Evolutionary conservation across 2,888 invertebrate species (phyloP), one percentile per base, ranked within the genome.

Genomic region (Ennomos erosarius): DNA sequence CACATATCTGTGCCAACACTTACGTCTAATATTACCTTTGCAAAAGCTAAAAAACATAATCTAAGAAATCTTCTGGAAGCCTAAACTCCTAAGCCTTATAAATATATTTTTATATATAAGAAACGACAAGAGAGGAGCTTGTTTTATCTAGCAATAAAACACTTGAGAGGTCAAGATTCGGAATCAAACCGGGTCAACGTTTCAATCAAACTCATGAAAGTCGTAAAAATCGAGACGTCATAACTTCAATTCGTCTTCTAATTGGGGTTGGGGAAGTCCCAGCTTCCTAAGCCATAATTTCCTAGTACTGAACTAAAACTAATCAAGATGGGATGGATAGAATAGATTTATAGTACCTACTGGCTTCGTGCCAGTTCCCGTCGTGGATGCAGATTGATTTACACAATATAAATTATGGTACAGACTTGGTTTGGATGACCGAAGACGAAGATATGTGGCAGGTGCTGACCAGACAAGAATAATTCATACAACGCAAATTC

Each of bases 361-460:
- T 62, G 64, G 64, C 57, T 35, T 35, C 34, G 34, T 12, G 63
- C 66, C 64, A 66, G 46, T 59, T 37, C 55, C 58, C 11, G 35
- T 35, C 39, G 36, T 46, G 33, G n/a, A 43, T 43, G 38, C 11
- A 12, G 47, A 47, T 47, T 46, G 45, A 54, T 42, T 36, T 42
- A 9, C 37, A 44, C 9, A 49, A 37, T 13, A 40, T 54, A 40
- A 40, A 39, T n/a, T 35, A 13, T 36, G 11, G 1, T 16, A 16
- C 3, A 16, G 16, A 16, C 16, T 16, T 16, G 3, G 16, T 16
- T 38, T 38, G 33, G 45, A 52, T 10, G n/a, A 40, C 40, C 8
- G 10, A 11, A 39, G 10, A 49, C 8, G 10, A 11, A 39, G 10
- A 49, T 39, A 43, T 43, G 33, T 26, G 43, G 8, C 43, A 9